These are phyloP conservation scores for Bufo gargarizans DNA, from an alignment of 2,113 vertebrate genomes.

Conservation along the genomic window DNA sequence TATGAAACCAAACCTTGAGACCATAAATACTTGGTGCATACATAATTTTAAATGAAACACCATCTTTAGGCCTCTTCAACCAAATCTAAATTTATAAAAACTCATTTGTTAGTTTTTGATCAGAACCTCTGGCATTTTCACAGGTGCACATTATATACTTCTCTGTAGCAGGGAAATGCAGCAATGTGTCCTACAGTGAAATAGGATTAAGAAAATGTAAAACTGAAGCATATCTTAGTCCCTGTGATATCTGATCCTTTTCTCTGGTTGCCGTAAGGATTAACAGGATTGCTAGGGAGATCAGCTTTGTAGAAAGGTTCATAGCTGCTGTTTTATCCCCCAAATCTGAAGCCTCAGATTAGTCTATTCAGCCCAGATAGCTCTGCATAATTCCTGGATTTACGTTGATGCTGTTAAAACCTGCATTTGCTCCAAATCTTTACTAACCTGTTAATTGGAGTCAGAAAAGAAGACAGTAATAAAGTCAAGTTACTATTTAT, in stretches of 20 bases:
- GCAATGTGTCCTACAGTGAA: not conserved
- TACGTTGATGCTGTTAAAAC: not conserved
- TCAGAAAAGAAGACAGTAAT: conserved; percentile 11
- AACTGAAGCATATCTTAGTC: not conserved
- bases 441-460: conserved; percentile 30
- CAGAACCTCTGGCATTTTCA: too few species aligned
- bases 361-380: conserved; percentile 9
- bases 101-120: too few species aligned
- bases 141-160: too few species aligned
- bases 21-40: too few species aligned
- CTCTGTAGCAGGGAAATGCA: not conserved
- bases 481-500: conserved; percentile 24
- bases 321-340: conserved; percentile 19
- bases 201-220: conserved; percentile 11
- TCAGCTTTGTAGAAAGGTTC: conserved; percentile 22
- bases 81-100: too few species aligned
- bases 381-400: conserved; percentile 30
- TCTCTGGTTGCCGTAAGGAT: conserved; percentile 8
- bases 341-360: conserved; percentile 20
- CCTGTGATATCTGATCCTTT: conserved; percentile 29
- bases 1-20: too few species aligned
- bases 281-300: conserved; percentile 18
- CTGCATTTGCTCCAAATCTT: conserved; percentile 6
- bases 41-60: too few species aligned
- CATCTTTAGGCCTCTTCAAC: too few species aligned